These are phyloP conservation scores for Archaeoteleia sp. DNA, from an alignment of 2,888 invertebrate species.

Conservation along the genomic window DNA sequence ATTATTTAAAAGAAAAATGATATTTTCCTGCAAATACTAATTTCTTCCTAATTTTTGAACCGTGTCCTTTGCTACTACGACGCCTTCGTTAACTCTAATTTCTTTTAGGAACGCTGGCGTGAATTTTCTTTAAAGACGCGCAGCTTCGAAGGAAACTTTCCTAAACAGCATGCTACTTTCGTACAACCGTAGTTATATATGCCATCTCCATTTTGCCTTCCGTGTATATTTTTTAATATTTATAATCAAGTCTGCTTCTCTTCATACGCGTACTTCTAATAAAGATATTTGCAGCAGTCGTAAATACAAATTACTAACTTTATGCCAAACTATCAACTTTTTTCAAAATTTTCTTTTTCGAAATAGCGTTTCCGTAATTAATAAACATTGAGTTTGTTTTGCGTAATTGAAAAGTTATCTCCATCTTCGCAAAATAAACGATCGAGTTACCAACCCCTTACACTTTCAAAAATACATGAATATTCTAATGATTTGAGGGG, in stretches of 20 bases:
- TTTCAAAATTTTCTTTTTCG: no score
- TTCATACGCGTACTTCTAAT: not conserved
- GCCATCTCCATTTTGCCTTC: not conserved
- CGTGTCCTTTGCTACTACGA: not conserved
- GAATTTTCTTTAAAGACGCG: not conserved
- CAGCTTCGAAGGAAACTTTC: constrained; percentile 1
- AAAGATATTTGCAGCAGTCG: not conserved
- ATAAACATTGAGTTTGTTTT: not conserved
- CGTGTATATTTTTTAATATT: not conserved
- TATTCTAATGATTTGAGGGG: not conserved
- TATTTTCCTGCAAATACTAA: no score
- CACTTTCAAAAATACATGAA: not conserved
- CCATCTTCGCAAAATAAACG: not conserved
- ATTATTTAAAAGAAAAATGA: no score
- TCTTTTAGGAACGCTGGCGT: not conserved
- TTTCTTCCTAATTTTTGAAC: no score
- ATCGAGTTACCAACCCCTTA: not conserved
- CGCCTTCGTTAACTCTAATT: not conserved
- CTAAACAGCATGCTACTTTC: not conserved
- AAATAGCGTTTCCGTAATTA: no score
- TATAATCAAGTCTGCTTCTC: no score
- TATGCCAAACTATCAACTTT: no score
- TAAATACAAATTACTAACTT: not conserved
- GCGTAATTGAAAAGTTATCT: not conserved
- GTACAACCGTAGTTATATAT: no score